Conservation (phyloP, 2,888 invertebrate species). For the Hypsopygia costalis region DNA sequence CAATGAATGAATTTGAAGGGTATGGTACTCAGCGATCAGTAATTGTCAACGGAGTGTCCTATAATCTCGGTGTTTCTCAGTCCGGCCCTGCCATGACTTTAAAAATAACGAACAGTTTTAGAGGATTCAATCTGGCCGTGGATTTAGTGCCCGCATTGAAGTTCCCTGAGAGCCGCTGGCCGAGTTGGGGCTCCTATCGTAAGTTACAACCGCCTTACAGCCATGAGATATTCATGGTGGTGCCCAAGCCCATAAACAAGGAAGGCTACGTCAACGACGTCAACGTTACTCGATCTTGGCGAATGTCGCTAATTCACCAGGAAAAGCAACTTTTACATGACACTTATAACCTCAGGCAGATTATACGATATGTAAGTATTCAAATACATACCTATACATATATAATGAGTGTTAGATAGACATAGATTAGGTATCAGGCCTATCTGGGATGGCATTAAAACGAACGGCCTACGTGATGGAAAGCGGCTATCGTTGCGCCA, state of each 20-base stretch:
- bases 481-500: too few relatives aligned
- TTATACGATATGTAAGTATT: slow-evolving; percentile 56
- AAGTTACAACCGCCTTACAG: slow-evolving; percentile 36
- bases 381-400: too few relatives aligned
- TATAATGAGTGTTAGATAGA: too few relatives aligned
- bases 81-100: slow-evolving; percentile 80
- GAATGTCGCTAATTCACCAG: slow-evolving; percentile 74
- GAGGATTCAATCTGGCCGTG: slow-evolving; percentile 55
- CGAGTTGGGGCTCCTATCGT: slow-evolving; percentile 34
- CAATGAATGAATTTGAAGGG: slow-evolving; percentile 44
- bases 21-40: background rate
- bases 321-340: slow-evolving; percentile 67
- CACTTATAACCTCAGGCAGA: slow-evolving; percentile 49
- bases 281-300: slow-evolving; percentile 51
- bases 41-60: slow-evolving; percentile 54
- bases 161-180: slow-evolving; percentile 66
- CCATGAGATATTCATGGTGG: slow-evolving; percentile 64
- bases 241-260: slow-evolving; percentile 58
- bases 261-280: background rate
- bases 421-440: too few relatives aligned
- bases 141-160: slow-evolving; percentile 78
- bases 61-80: slow-evolving; percentile 37
- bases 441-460: too few relatives aligned
- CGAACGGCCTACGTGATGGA: too few relatives aligned
- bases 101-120: slow-evolving; percentile 37